These are phyloP conservation scores for Stictonetta naevosa DNA, from an alignment of 2,113 vertebrate genomes.

Conservation along the genomic window DNA sequence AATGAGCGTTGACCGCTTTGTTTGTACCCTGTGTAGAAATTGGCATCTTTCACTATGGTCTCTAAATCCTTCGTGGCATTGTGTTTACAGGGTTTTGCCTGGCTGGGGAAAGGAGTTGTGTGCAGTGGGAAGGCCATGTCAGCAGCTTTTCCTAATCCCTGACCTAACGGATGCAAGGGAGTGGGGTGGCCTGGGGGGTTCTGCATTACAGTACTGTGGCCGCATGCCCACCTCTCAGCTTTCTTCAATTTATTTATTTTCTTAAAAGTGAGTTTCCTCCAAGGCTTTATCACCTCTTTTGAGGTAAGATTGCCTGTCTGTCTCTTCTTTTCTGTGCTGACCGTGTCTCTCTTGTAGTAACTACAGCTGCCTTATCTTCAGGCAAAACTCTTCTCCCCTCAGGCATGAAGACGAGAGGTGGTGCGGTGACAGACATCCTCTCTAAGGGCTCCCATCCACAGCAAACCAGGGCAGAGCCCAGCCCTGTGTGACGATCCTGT, in stretches of 20 bases:
- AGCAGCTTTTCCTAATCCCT: neutral
- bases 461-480: neutral
- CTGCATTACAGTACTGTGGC: neutral
- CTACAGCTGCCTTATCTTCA: neutral
- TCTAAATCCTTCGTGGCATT: neutral
- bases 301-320: neutral
- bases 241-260: neutral
- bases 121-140: neutral
- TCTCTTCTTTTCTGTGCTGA: neutral
- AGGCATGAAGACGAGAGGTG: fast-evolving
- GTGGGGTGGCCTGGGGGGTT: neutral
- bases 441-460: neutral
- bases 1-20: neutral
- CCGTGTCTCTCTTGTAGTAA: neutral
- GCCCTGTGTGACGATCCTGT: fast-evolving
- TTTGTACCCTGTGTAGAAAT: neutral
- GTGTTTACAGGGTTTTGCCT: neutral
- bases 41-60: neutral
- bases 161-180: neutral
- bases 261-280: neutral
- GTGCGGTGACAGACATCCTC: neutral
- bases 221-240: neutral
- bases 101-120: neutral
- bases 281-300: neutral
- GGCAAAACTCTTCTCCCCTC: neutral